Evolutionary conservation across 2,797 vertebrate genomes (phyloP).

Genomic region (Okamejei kenojei): DNA sequence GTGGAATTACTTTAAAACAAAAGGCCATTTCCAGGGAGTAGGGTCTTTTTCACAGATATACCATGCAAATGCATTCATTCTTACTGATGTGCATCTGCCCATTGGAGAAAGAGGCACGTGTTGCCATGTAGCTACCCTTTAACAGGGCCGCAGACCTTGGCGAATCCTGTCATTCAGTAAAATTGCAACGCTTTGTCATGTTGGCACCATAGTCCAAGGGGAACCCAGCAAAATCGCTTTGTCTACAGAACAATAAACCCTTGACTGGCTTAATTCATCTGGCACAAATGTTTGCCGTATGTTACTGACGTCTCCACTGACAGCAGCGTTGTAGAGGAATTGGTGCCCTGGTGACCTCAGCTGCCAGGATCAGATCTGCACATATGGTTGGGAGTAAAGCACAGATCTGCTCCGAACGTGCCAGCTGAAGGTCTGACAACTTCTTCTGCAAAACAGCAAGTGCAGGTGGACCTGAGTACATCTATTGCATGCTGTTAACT

Average conservation of each 20-base stretch:
- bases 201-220: background rate
- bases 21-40: background rate
- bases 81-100: background rate
- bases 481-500: background rate
- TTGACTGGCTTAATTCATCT: conserved; percentile 15
- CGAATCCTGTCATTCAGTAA: conserved; percentile 14
- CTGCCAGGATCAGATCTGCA: background rate
- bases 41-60: background rate
- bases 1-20: background rate
- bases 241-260: conserved; percentile 8
- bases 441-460: background rate
- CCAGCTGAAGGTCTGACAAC: background rate
- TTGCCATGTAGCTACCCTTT: background rate
- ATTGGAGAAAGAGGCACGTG: background rate
- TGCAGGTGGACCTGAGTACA: background rate
- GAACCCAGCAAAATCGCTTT: background rate
- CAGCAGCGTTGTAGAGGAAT: background rate
- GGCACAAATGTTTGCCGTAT: background rate
- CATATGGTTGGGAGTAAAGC: background rate
- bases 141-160: background rate
- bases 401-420: background rate
- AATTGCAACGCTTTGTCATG: conserved; percentile 27
- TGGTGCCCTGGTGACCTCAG: background rate
- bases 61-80: background rate
- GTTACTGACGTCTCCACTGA: background rate